Percentiles rank a stretch among this genome's conserved stretches.
Evolutionary conservation across 2,797 vertebrate species (phyloP).

Genomic region (Alca torda): DNA sequence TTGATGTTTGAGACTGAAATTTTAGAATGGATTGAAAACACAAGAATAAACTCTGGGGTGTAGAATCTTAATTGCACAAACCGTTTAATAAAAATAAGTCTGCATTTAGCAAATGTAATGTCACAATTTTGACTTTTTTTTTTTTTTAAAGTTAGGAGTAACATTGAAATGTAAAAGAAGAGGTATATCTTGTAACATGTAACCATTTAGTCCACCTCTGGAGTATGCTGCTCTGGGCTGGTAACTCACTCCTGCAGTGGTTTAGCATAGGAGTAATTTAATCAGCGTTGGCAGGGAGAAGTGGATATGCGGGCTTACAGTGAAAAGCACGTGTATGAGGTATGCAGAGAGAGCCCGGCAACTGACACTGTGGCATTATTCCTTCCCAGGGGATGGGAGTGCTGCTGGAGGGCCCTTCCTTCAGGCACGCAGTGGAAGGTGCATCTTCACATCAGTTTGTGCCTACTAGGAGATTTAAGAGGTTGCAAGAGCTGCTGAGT

Average conservation of each 20-base stretch:
- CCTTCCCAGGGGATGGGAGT: not conserved
- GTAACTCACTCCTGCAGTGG: not conserved
- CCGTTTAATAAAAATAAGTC: not conserved
- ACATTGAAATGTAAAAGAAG: not conserved
- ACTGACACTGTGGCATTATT: not conserved
- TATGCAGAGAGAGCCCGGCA: not conserved
- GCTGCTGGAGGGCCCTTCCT: not conserved
- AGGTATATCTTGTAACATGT: not conserved
- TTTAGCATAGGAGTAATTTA: not conserved
- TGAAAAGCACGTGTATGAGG: not conserved
- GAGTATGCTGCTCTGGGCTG: not conserved
- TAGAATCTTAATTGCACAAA: not conserved
- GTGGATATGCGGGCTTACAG: not conserved
- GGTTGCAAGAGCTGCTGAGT: not conserved
- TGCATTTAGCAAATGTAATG: not conserved
- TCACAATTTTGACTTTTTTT: not conserved
- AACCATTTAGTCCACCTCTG: not conserved
- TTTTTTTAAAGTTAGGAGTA: not conserved
- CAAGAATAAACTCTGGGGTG: not conserved
- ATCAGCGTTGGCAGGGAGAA: not conserved
- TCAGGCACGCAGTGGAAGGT: not conserved
- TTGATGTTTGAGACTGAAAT: not conserved
- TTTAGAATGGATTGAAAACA: not conserved
- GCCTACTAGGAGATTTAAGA: not conserved
- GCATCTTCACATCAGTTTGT: not conserved